Evolutionary conservation across 1,140 invertebrate genomes (phyloP).

Genomic region (Oncopodura yosiiana): DNA sequence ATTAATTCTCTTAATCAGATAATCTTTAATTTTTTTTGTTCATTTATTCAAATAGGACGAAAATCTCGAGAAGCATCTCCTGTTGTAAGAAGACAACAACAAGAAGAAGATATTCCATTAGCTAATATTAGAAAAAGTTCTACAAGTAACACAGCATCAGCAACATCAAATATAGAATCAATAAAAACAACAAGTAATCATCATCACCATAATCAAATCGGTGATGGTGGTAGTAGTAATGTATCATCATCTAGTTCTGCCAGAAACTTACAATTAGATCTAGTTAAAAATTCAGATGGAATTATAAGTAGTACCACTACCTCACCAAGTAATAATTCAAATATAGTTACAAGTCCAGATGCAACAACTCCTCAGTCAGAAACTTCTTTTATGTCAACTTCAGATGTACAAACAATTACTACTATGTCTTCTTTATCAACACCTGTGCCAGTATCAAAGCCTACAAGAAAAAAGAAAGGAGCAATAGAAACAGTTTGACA

Average conservation of each 20-base stretch:
- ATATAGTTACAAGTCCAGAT: not conserved
- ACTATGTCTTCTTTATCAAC: not conserved
- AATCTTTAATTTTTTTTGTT: not conserved
- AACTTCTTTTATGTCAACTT: slow-evolving; percentile 25
- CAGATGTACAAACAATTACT: not conserved
- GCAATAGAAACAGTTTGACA: slow-evolving; percentile 27
- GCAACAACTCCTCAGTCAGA: slow-evolving; percentile 25
- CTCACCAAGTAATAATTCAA: not conserved
- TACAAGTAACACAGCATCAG: too few relatives aligned
- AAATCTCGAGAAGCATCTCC: slow-evolving; percentile 24
- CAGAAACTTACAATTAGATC: not conserved
- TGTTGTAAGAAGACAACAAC: not conserved
- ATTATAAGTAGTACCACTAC: not conserved
- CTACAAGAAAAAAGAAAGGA: slow-evolving; percentile 24
- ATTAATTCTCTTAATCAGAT: not conserved
- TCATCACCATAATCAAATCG: not conserved
- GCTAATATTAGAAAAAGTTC: slow-evolving; percentile 14
- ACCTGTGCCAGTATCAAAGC: not conserved
- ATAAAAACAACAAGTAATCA: not conserved
- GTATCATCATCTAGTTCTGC: not conserved
- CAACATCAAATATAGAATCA: not conserved
- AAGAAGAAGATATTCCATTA: slow-evolving; percentile 30
- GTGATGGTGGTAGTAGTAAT: not conserved
- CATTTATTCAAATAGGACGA: slow-evolving; percentile 4
- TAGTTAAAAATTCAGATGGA: not conserved